These are phyloP conservation scores for Noturus placidus DNA, from an alignment of 2,113 vertebrate genomes.

Conservation along the genomic window DNA sequence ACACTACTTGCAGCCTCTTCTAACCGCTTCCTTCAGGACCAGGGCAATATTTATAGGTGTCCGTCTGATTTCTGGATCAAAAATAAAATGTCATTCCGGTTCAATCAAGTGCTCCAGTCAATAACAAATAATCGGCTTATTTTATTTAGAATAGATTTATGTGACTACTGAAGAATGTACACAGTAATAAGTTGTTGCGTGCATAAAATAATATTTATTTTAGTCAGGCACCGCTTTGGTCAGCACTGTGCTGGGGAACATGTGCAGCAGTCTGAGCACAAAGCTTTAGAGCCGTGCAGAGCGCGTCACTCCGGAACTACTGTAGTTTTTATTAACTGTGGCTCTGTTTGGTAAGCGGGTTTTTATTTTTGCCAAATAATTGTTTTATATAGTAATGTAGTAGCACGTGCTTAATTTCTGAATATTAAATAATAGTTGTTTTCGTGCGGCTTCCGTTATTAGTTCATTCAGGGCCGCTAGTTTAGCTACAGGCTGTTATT, in stretches of 20 bases:
- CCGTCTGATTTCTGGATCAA: neutral
- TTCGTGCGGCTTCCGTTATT: neutral
- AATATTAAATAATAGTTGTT: neutral
- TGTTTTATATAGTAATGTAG: neutral
- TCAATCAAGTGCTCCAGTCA: neutral
- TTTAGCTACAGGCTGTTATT: neutral
- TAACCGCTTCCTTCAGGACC: slow-evolving; percentile 22
- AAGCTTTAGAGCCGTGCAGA: neutral
- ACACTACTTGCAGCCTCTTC: neutral
- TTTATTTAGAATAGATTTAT: neutral
- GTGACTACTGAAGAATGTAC: too few relatives aligned
- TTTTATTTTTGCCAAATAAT: neutral
- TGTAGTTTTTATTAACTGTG: neutral
- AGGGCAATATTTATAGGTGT: slow-evolving; percentile 2
- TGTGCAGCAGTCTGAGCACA: slow-evolving; percentile 20
- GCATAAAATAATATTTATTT: neutral
- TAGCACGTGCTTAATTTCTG: neutral
- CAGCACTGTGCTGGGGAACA: neutral
- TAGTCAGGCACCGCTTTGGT: slow-evolving; percentile 3
- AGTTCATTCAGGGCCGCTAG: neutral
- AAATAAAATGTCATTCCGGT: neutral
- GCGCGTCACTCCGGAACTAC: neutral
- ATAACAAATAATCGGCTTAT: neutral
- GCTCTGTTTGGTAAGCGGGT: slow-evolving; percentile 6
- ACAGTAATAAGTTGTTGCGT: too few relatives aligned